phyloP scores from a whole-genome alignment of 2,888 invertebrate genomes.

The Stenodema calcarata region DNA sequence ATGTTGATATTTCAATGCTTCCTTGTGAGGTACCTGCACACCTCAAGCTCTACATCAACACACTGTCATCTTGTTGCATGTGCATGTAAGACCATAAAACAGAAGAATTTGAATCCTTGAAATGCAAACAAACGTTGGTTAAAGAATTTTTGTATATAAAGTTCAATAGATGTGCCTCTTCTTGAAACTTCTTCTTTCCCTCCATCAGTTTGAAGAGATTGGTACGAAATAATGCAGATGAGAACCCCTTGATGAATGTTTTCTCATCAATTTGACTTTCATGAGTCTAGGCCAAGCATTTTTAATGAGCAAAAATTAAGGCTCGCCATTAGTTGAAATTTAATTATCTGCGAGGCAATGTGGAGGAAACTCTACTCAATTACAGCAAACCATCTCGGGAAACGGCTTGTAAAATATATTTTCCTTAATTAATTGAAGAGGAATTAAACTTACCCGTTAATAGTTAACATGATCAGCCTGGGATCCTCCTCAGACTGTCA shows the following conservation, averaged over 20 bases:
- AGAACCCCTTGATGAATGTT: background rate
- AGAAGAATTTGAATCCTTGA: no score
- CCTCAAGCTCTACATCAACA: no score
- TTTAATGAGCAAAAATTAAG: background rate
- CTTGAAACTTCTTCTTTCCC: no score
- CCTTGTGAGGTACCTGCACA: no score
- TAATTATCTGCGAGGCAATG: background rate
- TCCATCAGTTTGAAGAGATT: no score
- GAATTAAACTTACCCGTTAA: background rate
- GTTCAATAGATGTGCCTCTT: no score
- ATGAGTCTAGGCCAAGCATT: background rate
- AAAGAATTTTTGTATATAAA: no score
- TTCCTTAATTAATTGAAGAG: background rate
- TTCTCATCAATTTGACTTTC: background rate
- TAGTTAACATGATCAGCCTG: background rate
- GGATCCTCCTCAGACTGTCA: background rate
- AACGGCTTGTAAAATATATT: background rate
- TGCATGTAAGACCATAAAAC: no score
- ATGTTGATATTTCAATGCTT: no score
- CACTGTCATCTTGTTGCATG: no score
- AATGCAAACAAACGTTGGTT: no score
- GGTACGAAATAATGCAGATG: background rate
- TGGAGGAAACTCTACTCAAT: background rate
- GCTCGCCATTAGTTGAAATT: background rate
- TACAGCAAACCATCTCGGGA: background rate